Evolutionary conservation across 2,888 invertebrate species (phyloP).

Genomic region (Osedax frankpressi): DNA sequence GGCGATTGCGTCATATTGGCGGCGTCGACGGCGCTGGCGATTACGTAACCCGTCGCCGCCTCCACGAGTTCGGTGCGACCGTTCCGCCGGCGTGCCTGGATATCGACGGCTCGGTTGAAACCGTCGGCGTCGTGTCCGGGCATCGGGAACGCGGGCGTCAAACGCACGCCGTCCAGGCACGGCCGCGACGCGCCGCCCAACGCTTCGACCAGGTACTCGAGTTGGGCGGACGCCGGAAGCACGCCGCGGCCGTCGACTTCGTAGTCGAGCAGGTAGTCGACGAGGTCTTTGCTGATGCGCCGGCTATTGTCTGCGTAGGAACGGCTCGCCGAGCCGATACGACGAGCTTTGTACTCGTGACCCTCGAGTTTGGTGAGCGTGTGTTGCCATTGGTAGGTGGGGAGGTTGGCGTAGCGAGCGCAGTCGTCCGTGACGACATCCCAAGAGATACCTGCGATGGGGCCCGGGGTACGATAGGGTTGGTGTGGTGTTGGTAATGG

Average conservation of each 20-base stretch:
- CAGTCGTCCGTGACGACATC: constrained; percentile 10
- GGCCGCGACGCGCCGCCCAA: neutral
- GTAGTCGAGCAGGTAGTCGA: neutral
- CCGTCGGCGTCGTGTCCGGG: neutral
- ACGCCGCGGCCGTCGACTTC: neutral
- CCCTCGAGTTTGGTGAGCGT: neutral
- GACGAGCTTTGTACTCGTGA: neutral
- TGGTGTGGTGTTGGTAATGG: no score
- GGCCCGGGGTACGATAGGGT: no score
- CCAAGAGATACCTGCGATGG: constrained; percentile 17
- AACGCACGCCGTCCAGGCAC: neutral
- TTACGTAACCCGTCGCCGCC: no score
- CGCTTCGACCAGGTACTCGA: neutral
- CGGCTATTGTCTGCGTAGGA: neutral
- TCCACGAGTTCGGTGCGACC: neutral
- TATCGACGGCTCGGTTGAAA: neutral
- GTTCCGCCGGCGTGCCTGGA: neutral
- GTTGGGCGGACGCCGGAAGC: neutral
- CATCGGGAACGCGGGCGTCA: neutral
- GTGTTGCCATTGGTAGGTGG: constrained; percentile 11
- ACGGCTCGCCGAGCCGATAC: neutral
- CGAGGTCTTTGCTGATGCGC: neutral
- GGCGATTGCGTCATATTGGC: neutral
- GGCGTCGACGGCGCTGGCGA: neutral
- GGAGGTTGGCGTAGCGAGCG: constrained; percentile 17